Evolutionary conservation across 1,140 invertebrate genomes (phyloP).

Genomic region (Portunus trituberculatus): DNA sequence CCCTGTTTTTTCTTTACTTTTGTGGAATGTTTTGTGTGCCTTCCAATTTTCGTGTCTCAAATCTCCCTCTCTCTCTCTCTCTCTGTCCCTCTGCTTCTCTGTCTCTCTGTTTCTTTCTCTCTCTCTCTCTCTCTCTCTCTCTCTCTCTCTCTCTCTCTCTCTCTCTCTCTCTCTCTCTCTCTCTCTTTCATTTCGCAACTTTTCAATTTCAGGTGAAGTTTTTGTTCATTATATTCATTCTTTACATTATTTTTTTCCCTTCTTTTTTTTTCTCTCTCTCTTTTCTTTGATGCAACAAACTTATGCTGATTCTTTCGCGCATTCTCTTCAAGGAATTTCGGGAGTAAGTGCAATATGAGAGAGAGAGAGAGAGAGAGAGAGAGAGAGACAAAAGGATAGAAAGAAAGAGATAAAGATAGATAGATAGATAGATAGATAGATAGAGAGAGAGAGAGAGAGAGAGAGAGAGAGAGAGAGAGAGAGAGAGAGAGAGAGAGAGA

Average conservation of each 20-base stretch:
- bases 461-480: neutral
- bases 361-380: neutral
- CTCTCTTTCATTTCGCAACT: no score
- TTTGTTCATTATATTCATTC: no score
- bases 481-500: neutral
- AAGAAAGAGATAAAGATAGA: no score
- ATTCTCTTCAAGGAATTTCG: neutral
- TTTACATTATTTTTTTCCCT: no score
- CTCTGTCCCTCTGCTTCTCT: neutral
- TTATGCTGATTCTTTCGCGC: no score
- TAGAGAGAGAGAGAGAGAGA: no score
- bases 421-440: no score
- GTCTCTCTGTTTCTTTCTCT: neutral
- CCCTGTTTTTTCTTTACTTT: no score
- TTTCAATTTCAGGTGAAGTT: no score
- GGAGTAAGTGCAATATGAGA: neutral
- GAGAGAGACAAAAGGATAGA: neutral
- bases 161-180: neutral
- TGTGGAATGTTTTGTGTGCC: neutral
- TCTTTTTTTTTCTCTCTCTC: no score
- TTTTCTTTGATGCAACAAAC: neutral
- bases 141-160: conserved; percentile 25
- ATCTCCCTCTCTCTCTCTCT: neutral
- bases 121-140: neutral
- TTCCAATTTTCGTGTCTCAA: neutral